Base-by-base conservation (phyloP, 1,140 invertebrate species). In the Euwallacea similis region DNA sequence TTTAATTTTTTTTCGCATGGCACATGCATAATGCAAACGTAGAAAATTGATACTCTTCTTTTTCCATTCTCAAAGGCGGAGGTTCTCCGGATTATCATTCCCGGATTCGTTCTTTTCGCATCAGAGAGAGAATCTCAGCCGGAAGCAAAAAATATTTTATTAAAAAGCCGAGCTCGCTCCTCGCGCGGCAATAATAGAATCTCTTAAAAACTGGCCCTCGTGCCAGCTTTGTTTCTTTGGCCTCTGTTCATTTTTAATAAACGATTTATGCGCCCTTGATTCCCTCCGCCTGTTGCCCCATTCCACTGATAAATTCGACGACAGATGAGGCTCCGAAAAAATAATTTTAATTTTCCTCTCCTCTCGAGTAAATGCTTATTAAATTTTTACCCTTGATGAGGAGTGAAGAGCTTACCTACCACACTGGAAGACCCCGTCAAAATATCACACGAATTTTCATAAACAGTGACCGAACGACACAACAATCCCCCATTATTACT, bases 401-500 rank as follows among this genome's bases (percentile, higher is more conserved):
- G 21, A 33, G 21, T 33, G 21, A 33, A 33, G 21, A 33, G 21
- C 21, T 33, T 33, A 33, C 21, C 21, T 33, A 33, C 21, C 4
- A 33, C 21, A 50, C 46, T 10, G 13, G 46, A 10, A 50, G 46
- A 50, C 2, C 9, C 46, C 13, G 46, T 50, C 46, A 50, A 50
- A 6, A 11, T 50, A 6, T 50, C 46, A 7, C 58, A 56, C 58
- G 58, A 41, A 13, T 60, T 42, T 60, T 16, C 21, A 60, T 60
- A 60, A 60, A 60, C 42, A 42, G 42, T 42, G 41, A 60, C 9
- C 41, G 16, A 56, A 60, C 16, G 42, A 60, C 16, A 60, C 41
- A 60, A 60, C 58, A 60, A 60, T 60, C 42, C 9, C 58, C 41
- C 58, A 60, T 60, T 60, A 61, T 47, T 63, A 50, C 43, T 63